Conservation (phyloP, 1,140 invertebrate genomes). For the Zaprionus camerounensis region DNA sequence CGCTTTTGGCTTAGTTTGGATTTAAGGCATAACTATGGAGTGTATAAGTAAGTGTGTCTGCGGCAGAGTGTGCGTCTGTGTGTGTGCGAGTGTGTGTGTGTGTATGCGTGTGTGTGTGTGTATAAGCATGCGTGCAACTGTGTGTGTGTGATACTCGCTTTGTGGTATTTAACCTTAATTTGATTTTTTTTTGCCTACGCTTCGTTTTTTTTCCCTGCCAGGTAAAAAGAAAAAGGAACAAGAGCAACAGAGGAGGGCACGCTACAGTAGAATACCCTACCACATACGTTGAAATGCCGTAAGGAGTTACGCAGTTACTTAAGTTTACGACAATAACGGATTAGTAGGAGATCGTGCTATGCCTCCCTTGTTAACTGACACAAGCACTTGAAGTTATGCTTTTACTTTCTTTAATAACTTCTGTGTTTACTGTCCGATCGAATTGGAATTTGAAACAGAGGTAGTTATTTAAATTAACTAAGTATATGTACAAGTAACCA, state of each 20-base stretch:
- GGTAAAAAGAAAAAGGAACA: background rate
- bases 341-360: no score
- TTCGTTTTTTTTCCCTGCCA: conserved; percentile 38
- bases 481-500: no score
- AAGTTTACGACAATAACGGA: no score
- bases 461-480: no score
- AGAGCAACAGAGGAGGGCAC: no score
- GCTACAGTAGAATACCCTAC: no score
- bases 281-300: fast-evolving
- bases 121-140: conserved; percentile 7
- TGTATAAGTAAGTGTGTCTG: conserved; percentile 5
- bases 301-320: no score
- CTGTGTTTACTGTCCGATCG: no score
- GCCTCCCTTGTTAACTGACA: no score
- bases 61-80: conserved; percentile 6
- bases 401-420: no score
- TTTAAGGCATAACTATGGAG: conserved; percentile 55
- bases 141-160: conserved; percentile 60
- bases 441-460: no score
- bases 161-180: conserved; percentile 83
- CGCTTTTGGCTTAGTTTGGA: conserved; percentile 58
- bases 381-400: no score
- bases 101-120: conserved; percentile 8
- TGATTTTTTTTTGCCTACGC: conserved; percentile 62
- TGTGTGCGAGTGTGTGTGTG: background rate